A percentile compares a stretch with the other conserved stretches of the same genome.
phyloP scores from a whole-genome alignment of 2,797 vertebrate species.

The Parotocinclus haroldoi region DNA sequence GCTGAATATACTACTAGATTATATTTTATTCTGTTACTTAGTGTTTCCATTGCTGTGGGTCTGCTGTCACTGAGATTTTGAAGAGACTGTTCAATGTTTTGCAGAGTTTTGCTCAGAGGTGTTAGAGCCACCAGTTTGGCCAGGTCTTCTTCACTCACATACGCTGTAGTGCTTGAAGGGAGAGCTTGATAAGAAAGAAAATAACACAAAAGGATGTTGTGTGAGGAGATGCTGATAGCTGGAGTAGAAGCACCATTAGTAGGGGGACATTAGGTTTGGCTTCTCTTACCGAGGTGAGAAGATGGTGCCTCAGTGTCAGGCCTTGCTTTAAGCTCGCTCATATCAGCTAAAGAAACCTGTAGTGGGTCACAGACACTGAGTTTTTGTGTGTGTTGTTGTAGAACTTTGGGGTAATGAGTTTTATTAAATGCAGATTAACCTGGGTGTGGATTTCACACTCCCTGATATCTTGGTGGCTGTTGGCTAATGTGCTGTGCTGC shows the following conservation, averaged over 20 bases:
- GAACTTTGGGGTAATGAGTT: constrained; percentile 14
- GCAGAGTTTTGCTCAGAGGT: constrained; percentile 75
- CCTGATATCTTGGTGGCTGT: constrained; percentile 49
- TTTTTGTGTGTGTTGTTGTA: constrained; percentile 22
- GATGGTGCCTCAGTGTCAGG: constrained; percentile 39
- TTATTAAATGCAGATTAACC: constrained; percentile 38
- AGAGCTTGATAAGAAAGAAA: constrained; percentile 44
- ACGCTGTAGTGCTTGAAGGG: constrained; percentile 51
- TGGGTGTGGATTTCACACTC: constrained; percentile 57
- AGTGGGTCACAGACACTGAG: constrained; percentile 14
- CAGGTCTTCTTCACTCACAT: constrained; percentile 73
- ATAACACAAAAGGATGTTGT: background rate
- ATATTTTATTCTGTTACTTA: constrained; percentile 6
- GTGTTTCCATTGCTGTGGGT: constrained; percentile 2
- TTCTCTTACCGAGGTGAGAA: constrained; percentile 55
- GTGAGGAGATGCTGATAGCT: background rate
- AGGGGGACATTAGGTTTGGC: background rate
- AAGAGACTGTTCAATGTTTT: constrained; percentile 75
- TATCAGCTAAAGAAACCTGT: constrained; percentile 52
- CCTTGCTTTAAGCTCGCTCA: constrained; percentile 53
- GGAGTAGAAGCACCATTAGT: too few relatives aligned
- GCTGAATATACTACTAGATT: too few relatives aligned
- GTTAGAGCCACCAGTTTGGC: constrained; percentile 70
- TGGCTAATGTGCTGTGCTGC: constrained; percentile 47
- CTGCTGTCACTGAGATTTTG: constrained; percentile 50